Conservation (phyloP, 2,113 vertebrate genomes). For the Climacteris rufus region DNA sequence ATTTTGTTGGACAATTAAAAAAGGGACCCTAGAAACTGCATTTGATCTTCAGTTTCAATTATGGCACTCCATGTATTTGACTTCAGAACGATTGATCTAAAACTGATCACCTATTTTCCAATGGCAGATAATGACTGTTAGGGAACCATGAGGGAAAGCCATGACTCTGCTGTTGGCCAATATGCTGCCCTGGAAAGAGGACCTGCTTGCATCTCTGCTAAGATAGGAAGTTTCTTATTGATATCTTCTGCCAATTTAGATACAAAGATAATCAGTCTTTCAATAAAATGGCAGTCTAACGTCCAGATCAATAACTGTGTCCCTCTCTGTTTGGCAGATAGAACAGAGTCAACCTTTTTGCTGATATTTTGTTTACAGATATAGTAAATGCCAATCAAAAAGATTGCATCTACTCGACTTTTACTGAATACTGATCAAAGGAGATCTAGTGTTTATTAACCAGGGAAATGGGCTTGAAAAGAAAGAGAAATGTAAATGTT, state of each 20-base stretch:
- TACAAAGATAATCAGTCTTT: constrained; percentile 37
- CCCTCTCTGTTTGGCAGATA: not conserved
- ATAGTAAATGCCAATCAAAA: constrained; percentile 33
- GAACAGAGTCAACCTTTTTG: constrained; percentile 5
- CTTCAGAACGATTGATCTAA: not conserved
- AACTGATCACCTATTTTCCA: not conserved
- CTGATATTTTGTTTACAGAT: constrained; percentile 48
- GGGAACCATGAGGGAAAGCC: not conserved
- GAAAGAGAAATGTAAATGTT: not conserved
- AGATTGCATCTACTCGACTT: not conserved
- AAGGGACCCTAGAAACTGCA: not conserved
- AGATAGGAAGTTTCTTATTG: not conserved
- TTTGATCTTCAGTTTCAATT: not conserved
- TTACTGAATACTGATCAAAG: constrained; percentile 10
- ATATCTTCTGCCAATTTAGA: not conserved
- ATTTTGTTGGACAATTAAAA: not conserved
- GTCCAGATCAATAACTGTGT: constrained; percentile 1
- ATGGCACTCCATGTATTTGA: not conserved
- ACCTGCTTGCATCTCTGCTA: not conserved
- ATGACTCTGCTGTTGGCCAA: not conserved
- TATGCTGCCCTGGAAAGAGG: not conserved
- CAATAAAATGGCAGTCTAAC: constrained; percentile 12
- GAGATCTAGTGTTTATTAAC: not conserved
- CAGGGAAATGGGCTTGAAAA: not conserved
- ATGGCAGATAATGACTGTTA: not conserved